Percentiles rank a stretch among this genome's conserved stretches.
phyloP scores from a whole-genome alignment of 2,797 vertebrate genomes.

The Aselliscus stoliczkanus region DNA sequence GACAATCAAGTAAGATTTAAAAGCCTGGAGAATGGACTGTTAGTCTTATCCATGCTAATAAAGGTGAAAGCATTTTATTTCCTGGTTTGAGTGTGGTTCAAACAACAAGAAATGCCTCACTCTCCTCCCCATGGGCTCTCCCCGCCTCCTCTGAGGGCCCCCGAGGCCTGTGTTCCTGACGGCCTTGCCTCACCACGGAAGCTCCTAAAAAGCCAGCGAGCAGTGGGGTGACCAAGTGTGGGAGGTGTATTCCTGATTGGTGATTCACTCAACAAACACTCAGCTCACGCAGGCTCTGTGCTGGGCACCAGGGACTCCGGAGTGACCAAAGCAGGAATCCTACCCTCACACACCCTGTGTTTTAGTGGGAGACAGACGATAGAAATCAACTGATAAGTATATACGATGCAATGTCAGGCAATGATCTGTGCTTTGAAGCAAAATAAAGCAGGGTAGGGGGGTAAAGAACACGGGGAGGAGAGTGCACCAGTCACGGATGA shows the following conservation, averaged over 20 bases:
- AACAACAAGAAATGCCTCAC: not conserved
- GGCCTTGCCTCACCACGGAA: not conserved
- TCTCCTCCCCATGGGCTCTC: not conserved
- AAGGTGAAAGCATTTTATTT: conserved; percentile 62
- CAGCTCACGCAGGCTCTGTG: fast-evolving
- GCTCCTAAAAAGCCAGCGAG: not conserved
- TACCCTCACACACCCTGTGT: not conserved
- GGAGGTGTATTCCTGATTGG: fast-evolving
- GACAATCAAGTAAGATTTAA: conserved; percentile 52
- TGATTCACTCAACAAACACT: fast-evolving
- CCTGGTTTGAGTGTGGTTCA: not conserved
- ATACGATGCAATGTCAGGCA: not conserved
- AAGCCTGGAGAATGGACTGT: conserved; percentile 44
- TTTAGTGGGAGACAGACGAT: not conserved
- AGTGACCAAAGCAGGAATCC: not conserved
- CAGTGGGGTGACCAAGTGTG: not conserved
- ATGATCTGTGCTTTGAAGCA: not conserved
- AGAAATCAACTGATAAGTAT: not conserved
- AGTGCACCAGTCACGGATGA: fast-evolving
- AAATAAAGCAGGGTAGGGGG: not conserved
- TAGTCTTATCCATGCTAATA: conserved; percentile 59
- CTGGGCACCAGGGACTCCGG: fast-evolving
- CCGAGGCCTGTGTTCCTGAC: too few species aligned
- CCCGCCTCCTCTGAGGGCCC: not conserved
- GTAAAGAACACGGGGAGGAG: not conserved